phyloP scores from a whole-genome alignment of 2,113 vertebrate species.

The Eudorcas thomsonii region DNA sequence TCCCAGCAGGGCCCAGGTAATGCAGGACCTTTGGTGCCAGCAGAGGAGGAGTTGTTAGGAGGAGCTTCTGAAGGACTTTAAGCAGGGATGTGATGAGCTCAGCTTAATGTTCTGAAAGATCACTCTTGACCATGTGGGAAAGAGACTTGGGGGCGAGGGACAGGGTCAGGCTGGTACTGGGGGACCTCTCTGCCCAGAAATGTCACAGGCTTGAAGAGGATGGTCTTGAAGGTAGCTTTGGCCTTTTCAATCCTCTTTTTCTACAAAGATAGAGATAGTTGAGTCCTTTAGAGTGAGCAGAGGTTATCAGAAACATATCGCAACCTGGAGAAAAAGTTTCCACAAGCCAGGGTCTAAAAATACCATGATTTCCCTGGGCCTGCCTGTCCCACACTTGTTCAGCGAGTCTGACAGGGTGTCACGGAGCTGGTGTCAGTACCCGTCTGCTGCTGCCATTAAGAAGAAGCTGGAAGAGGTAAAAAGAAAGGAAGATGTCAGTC shows the following conservation, averaged over 20 bases:
- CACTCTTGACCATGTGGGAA: neutral
- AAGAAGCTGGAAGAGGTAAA: slow-evolving; percentile 43
- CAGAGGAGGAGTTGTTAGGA: neutral
- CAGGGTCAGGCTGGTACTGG: rapidly evolving
- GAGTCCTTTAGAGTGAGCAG: slow-evolving; percentile 26
- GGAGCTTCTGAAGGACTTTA: neutral
- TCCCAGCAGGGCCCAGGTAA: rapidly evolving
- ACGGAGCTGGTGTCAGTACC: slow-evolving; percentile 46
- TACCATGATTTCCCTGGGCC: slow-evolving; percentile 28
- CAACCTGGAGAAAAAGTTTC: neutral
- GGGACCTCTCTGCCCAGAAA: neutral
- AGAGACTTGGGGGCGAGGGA: rapidly evolving
- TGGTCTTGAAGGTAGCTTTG: neutral
- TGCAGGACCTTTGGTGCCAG: rapidly evolving
- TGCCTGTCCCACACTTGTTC: slow-evolving; percentile 21
- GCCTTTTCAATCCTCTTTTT: neutral
- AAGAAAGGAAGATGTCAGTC: neutral
- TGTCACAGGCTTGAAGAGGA: neutral
- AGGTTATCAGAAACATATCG: neutral
- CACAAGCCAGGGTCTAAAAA: slow-evolving; percentile 51
- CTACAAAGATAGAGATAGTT: neutral
- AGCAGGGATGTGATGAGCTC: too few species aligned
- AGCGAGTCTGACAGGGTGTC: slow-evolving; percentile 58
- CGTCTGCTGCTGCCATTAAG: slow-evolving; percentile 2
- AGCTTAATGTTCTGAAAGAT: neutral